Evolutionary conservation across 1,140 invertebrate genomes (phyloP), one percentile per base, ranked within the genome.

Genomic region (Caenorhabditis elegans): DNA sequence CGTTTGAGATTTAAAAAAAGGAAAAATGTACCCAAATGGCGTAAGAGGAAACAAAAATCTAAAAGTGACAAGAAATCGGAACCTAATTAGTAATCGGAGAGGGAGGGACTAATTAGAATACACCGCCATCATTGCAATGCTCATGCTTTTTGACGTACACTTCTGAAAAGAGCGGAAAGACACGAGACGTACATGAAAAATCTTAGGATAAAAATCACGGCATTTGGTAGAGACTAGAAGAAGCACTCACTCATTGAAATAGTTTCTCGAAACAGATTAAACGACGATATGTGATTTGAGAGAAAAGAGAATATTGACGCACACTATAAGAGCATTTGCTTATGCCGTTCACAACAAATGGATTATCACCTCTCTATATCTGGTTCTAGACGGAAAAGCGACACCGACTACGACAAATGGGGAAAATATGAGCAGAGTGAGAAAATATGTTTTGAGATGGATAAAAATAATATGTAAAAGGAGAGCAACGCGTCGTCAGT

Each of bases 231-330:
- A 10, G 4, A 24, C 1, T 43, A 39, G 60, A 34, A n/a, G 39
- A 43, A 43, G 39, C 5, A 15, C 5, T 8, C 15, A 15, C 39
- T 5, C 5, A 5, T 43, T 24, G 17, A 70, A 70, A 70, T 70
- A 17, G 53, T 70, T 70, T 70, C 60, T 70, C 60, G 60, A 70
- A 70, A 70, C 60, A 70, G 60, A 70, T 70, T 70, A 70, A 70
- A 70, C 19, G 60, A 60, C 34, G 53, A 60, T 19, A 24, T 26
- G 51, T n/a, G 26, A 60, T 34, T 17, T 34, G 24, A 22, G 24
- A 34, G 28, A 22, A 60, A 6, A 26, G 28, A 34, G 53, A 43
- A 31, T 10, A 60, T 34, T 70, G 60, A 70, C 60, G 60, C 60
- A 70, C 60, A 39, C 17, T 60, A 6, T 60, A 13, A 60, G 34